Evolutionary conservation across 2,888 invertebrate genomes (phyloP), one percentile per base, ranked within the genome.

Genomic region (Leptopilina syphax): DNA sequence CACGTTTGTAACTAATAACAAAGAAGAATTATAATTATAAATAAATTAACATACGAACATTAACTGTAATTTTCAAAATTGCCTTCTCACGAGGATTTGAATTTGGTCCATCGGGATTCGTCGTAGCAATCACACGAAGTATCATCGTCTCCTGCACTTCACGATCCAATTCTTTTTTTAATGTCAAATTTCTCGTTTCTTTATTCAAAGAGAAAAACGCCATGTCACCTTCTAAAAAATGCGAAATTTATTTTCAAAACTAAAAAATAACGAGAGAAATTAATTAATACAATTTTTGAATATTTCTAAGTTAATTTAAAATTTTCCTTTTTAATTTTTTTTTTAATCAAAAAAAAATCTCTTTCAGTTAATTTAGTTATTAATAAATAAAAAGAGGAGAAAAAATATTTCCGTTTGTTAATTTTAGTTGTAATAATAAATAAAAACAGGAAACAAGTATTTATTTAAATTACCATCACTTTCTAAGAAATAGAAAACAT

Each of bases 91-190:
- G 86, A 13, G 92, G 88, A 5, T 90, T 86, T 44, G 85, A 82
- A 54, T 86, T 83, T 10, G 87, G 88, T 13, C 88, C 88, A 7
- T 89, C 86, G 1, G 85, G 88, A 1, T 90, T 86, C 89, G 94
- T 94, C 79, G 94, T 93, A 6, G 94, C 94, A 0, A 93, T 93
- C 2, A 95, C 90, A 7, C 88, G 84, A 24, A 95, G 86, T 0
- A 86, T 88, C 86, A 94, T 93, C 0, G 85, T 83, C 0, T 87
- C 87, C 54, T 89, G 86, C 7, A 86, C 87, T 80, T 92, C 92
- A 73, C 94, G 93, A 88, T 94, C 92, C 84, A 95, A 88, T 66
- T 87, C 87, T 1, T 85, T 84, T 1, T 82, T 86, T 66, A 94
- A 85, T 73, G 86, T 90, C 47, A 94, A 84, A 0, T 87, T 84